phyloP scores from a whole-genome alignment of 2,797 vertebrate genomes.

The Parotocinclus haroldoi region DNA sequence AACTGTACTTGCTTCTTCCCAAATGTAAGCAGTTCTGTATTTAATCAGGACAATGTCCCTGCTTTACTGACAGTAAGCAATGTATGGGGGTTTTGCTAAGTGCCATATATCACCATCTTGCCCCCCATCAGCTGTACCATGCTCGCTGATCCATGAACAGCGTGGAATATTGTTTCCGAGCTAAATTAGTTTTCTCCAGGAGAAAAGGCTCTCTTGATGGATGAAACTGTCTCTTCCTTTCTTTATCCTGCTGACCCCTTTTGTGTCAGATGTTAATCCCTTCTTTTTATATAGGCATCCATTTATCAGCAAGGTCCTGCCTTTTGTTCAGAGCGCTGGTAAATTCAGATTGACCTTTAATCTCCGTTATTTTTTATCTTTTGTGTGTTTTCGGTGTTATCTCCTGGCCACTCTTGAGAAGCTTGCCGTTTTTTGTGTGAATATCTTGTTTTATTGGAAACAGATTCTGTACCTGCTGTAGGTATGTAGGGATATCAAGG shows the following conservation, averaged over 20 bases:
- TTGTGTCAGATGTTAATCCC: conserved; percentile 24
- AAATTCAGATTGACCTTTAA: conserved; percentile 43
- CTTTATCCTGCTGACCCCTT: conserved; percentile 22
- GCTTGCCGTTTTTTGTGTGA: neutral
- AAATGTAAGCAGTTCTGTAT: no score
- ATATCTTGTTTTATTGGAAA: no score
- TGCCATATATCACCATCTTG: no score
- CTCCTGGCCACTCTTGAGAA: neutral
- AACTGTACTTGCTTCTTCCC: no score
- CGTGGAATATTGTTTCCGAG: conserved; percentile 25
- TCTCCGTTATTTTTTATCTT: conserved; percentile 24
- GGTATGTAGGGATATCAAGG: no score
- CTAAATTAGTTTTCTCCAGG: conserved; percentile 28
- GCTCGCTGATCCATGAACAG: conserved; percentile 4
- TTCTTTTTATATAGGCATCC: conserved; percentile 20
- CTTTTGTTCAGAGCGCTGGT: conserved; percentile 29
- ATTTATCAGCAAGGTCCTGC: conserved; percentile 25
- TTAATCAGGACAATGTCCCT: no score
- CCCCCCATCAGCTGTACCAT: no score
- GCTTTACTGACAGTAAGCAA: no score
- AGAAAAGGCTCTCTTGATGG: conserved; percentile 25
- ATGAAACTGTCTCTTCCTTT: conserved; percentile 31
- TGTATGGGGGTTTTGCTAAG: no score
- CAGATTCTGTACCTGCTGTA: no score
- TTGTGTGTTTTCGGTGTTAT: neutral